Percentiles rank a stretch among this genome's conserved stretches.
Evolutionary conservation across 2,888 invertebrate species (phyloP).

Genomic region (Hartigia nigra): DNA sequence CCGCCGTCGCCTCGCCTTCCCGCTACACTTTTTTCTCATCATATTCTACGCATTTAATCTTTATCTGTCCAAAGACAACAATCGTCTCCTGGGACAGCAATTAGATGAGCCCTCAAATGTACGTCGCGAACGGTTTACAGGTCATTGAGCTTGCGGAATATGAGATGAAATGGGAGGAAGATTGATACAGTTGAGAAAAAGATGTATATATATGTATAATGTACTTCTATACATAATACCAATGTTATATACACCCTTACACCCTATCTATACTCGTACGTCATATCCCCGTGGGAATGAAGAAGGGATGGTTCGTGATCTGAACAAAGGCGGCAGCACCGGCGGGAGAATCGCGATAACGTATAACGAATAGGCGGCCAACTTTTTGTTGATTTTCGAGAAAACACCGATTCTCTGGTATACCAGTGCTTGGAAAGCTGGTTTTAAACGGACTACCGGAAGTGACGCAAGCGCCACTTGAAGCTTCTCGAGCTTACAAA

Average conservation of each 20-base stretch:
- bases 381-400: slow-evolving; percentile 1
- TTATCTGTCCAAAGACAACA: background rate
- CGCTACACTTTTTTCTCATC: background rate
- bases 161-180: background rate
- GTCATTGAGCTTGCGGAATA: background rate
- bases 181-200: background rate
- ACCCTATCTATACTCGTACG: slow-evolving; percentile 2
- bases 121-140: background rate
- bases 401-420: background rate
- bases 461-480: background rate
- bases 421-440: background rate
- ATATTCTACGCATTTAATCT: background rate
- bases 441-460: background rate
- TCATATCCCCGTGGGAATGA: background rate
- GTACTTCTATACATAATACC: background rate
- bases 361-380: slow-evolving; percentile 2
- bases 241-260: background rate
- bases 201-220: background rate
- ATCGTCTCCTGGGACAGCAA: background rate
- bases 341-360: slow-evolving; percentile 2
- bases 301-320: slow-evolving; percentile 3
- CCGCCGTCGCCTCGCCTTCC: no score
- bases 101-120: background rate
- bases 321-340: slow-evolving; percentile 1
- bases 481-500: background rate